Evolutionary conservation across 2,797 vertebrate genomes (phyloP), one percentile per base, ranked within the genome.

Genomic region (Jordanella pulchra): DNA sequence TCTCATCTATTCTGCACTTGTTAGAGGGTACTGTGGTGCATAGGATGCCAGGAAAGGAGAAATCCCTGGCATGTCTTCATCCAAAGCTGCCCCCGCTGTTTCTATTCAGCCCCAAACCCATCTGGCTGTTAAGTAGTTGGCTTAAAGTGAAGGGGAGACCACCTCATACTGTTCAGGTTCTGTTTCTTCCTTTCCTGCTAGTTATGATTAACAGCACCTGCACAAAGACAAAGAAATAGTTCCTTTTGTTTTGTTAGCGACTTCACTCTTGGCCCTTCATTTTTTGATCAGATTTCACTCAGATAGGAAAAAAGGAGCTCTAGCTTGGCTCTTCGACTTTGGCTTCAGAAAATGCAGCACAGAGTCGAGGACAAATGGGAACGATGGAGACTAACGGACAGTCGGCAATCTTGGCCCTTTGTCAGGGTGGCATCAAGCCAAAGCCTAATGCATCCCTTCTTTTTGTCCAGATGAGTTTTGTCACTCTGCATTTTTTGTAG

Each of bases 371-470:
- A 87, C 86, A 89, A 90, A 91, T 83, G 80, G 80, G 82, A 86
- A 73, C 15, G 30, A 72, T 80, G 71, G 77, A 65, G 80, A 86
- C 67, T 30, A 77, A 86, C 81, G 76, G 86, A 78, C 81, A 77
- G 84, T 80, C n/a, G 53, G 84, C 78, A 55, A 65, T 70, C 79
- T 89, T 91, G 90, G 91, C 89, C 81, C 81, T 81, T 80, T 86
- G 90, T 95, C 95, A 92, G 89, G 67, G 67, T 96, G 96, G 96
- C 95, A 65, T 39, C 74, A 86, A 85, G 94, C 96, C 96, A 97
- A 84, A 79, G 77, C 84, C 93, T 94, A 95, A 95, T 94, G 91
- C 91, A 86, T 77, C 90, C 84, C 82, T 86, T 88, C 82, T 78
- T 85, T 86, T 83, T 88, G 89, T 84, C 85, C 89, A 88, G 87